Evolutionary conservation across 2,888 invertebrate genomes (phyloP), one percentile per base, ranked within the genome.

Genomic region (Dynastes hyllus): DNA sequence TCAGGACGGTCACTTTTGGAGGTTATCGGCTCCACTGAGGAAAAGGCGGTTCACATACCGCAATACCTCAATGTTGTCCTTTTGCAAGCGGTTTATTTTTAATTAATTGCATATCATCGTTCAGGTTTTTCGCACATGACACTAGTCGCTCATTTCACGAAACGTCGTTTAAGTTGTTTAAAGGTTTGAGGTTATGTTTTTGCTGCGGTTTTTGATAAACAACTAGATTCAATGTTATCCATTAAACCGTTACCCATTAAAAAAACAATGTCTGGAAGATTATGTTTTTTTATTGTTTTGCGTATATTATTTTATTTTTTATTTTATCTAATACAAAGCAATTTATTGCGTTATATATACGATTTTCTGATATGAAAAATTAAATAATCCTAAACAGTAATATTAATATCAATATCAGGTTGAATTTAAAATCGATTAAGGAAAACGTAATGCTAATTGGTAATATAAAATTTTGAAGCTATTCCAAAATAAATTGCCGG

Each of bases 351-450:
- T 66, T n/a, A 66, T 63, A 2, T 29, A 29, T 22, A 22, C 22
- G 32, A n/a, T 66, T 66, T 66, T 66, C 66, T 66, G n/a, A 66
- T 66, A 66, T 40, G 13, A 66, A 66, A 16, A 40, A 22, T 8
- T 16, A 40, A 66, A 40, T 40, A 66, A 66, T 11, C 11, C 1
- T 45, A 11, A 45, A 1, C 45, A 0, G 8, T 1, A 45, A 45
- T 11, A 40, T 37, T 0, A 37, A 37, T 37, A 5, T 5, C 32
- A 37, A 37, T 22, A 40, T 66, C 2, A 65, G 37, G 3, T 65
- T n/a, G 37, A 37, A n/a, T 65, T 65, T 32, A 37, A 32, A 11
- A 29, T 29, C 22, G 11, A 8, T 45, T 45, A 45, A 5, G 5
- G 45, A 45, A 45, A 45, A 45, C 11, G 11, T 45, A 45, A 45